A percentile compares a stretch with the other conserved stretches of the same genome.
These are phyloP conservation scores for Channa argus DNA, from an alignment of 2,113 vertebrate genomes.

Conservation along the genomic window DNA sequence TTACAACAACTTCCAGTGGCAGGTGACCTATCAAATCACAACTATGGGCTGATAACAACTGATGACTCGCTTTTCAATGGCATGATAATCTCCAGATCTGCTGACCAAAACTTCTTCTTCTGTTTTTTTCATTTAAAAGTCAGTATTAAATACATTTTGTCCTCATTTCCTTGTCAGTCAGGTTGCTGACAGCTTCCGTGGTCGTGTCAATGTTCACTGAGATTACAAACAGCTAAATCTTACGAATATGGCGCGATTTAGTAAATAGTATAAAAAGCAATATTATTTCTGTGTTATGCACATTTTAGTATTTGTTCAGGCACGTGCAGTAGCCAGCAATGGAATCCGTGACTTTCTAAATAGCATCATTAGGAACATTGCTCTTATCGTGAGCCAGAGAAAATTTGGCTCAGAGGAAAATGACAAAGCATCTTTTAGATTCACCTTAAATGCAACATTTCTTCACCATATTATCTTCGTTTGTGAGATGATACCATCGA, in stretches of 20 bases:
- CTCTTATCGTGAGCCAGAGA: neutral
- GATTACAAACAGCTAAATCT: neutral
- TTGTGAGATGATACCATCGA: slow-evolving; percentile 26
- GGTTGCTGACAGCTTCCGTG: no score
- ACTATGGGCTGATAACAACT: no score
- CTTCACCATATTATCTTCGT: neutral
- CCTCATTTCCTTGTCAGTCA: no score
- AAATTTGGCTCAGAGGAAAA: neutral
- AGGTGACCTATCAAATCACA: no score
- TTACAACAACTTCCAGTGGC: no score
- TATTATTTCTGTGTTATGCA: neutral
- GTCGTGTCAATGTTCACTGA: no score
- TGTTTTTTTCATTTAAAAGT: no score
- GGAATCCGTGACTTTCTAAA: neutral
- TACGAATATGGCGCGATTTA: neutral
- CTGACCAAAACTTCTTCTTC: no score
- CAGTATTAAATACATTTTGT: no score
- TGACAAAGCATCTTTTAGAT: neutral
- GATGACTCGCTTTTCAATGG: no score
- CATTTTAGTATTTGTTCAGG: neutral
- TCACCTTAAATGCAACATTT: neutral
- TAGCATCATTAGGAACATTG: no score
- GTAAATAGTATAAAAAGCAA: neutral
- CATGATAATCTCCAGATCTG: no score
- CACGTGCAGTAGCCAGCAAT: neutral